These are phyloP conservation scores for Bombus waltoni DNA, from an alignment of 1,140 invertebrate species.

Conservation along the genomic window DNA sequence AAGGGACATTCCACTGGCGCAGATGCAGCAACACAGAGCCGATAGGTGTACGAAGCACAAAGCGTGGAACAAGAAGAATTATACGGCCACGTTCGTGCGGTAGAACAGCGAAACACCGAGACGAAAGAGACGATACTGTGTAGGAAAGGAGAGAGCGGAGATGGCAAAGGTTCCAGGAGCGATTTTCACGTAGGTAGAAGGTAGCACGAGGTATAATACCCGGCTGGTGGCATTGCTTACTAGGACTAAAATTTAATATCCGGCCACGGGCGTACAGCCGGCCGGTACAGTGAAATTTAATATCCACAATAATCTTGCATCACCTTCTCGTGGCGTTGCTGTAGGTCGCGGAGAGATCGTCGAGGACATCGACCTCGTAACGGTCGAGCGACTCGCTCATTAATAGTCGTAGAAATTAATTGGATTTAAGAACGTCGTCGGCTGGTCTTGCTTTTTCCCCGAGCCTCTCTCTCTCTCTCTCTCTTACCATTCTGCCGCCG, in stretches of 20 bases:
- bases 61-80: constrained; percentile 65
- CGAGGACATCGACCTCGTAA: constrained; percentile 39
- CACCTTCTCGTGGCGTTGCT: not conserved
- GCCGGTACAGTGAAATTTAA: constrained; percentile 73
- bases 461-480: not conserved
- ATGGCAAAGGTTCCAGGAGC: not conserved
- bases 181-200: constrained; percentile 45
- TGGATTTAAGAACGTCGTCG: constrained; percentile 42
- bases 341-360: constrained; percentile 24
- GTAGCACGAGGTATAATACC: constrained; percentile 59
- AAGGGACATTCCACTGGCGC: constrained; percentile 40
- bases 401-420: constrained; percentile 57
- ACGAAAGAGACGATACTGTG: not conserved
- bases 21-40: constrained; percentile 30
- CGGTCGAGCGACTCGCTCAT: constrained; percentile 30
- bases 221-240: constrained; percentile 70
- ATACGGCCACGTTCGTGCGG: not conserved
- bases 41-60: constrained; percentile 39
- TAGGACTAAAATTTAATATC: constrained; percentile 76
- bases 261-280: constrained; percentile 52
- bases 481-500: not conserved
- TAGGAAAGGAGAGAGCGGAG: not conserved
- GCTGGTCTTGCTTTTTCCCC: constrained; percentile 6
- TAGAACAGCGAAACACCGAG: not conserved
- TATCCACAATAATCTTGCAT: constrained; percentile 71